A percentile compares a stretch with the other conserved stretches of the same genome.
phyloP scores from a whole-genome alignment of 92 coral and sea anemone species.

The Zoanthus sansibaricus region DNA sequence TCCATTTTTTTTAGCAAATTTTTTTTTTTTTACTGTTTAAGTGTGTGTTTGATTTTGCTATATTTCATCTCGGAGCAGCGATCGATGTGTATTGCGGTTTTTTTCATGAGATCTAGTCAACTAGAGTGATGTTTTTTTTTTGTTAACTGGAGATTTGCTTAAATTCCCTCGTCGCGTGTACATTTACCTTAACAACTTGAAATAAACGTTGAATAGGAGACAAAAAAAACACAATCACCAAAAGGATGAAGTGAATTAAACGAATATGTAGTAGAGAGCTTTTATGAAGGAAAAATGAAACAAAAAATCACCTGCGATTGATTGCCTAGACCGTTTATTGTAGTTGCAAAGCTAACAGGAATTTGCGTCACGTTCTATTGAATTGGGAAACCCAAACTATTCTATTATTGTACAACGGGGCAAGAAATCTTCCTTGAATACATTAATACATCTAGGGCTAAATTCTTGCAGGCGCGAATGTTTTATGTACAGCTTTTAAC shows the following conservation, averaged over 20 bases:
- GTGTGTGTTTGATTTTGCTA: neutral
- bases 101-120: slow-evolving; percentile 4
- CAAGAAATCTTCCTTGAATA: slow-evolving; percentile 24
- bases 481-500: slow-evolving; percentile 18
- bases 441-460: slow-evolving; percentile 21
- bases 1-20: neutral
- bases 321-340: neutral
- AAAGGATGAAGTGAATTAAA: neutral
- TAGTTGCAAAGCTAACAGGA: neutral
- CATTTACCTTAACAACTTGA: slow-evolving; percentile 34
- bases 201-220: neutral
- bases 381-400: slow-evolving; percentile 41
- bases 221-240: neutral
- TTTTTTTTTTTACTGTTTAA: neutral
- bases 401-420: slow-evolving; percentile 50
- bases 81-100: neutral
- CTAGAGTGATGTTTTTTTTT: slow-evolving; percentile 2
- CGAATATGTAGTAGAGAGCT: neutral
- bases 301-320: slow-evolving; percentile 22
- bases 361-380: slow-evolving; percentile 46
- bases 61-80: neutral
- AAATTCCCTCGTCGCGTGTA: slow-evolving; percentile 1
- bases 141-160: slow-evolving; percentile 30
- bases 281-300: neutral
- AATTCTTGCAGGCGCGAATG: slow-evolving; percentile 12